Evolutionary conservation across 2,888 invertebrate genomes (phyloP).

Genomic region (Liodrosophila aerea): DNA sequence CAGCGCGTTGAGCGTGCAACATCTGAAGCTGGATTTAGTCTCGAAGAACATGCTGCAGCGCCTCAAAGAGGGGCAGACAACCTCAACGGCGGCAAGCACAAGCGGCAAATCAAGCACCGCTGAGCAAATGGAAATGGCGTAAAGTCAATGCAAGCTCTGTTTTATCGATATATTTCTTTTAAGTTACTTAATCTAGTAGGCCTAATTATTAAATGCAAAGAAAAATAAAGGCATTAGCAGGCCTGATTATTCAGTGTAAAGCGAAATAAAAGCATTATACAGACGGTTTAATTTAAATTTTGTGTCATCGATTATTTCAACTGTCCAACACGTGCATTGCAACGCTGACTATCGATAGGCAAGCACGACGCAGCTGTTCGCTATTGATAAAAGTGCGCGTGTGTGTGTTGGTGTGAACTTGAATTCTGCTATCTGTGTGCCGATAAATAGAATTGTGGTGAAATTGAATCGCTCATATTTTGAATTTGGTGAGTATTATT

Average conservation of each 20-base stretch:
- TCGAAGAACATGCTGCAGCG: slow-evolving; percentile 77
- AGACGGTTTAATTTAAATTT: too few relatives aligned
- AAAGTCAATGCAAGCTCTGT: neutral
- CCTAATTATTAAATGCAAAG: slow-evolving; percentile 6
- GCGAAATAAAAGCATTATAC: too few relatives aligned
- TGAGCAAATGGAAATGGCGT: slow-evolving; percentile 56
- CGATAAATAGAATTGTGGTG: slow-evolving; percentile 43
- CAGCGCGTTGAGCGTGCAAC: slow-evolving; percentile 81
- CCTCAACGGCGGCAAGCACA: slow-evolving; percentile 31
- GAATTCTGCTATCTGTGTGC: slow-evolving; percentile 28
- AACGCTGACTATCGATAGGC: slow-evolving; percentile 35
- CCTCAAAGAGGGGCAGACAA: slow-evolving; percentile 51
- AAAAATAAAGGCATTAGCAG: slow-evolving; percentile 11
- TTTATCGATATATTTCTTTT: neutral
- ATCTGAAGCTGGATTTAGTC: slow-evolving; percentile 80
- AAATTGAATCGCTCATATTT: slow-evolving; percentile 26
- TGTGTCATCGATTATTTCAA: too few relatives aligned
- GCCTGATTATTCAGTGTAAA: too few relatives aligned
- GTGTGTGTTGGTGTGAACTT: slow-evolving; percentile 37
- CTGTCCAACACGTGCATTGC: too few relatives aligned
- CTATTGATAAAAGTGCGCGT: neutral
- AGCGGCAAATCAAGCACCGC: neutral
- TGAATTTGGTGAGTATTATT: slow-evolving; percentile 53
- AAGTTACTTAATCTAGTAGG: neutral
- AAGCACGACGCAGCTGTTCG: slow-evolving; percentile 35